Percentiles rank a stretch among this genome's conserved stretches.
phyloP scores from a whole-genome alignment of 2,113 vertebrate genomes.

The human region DNA sequence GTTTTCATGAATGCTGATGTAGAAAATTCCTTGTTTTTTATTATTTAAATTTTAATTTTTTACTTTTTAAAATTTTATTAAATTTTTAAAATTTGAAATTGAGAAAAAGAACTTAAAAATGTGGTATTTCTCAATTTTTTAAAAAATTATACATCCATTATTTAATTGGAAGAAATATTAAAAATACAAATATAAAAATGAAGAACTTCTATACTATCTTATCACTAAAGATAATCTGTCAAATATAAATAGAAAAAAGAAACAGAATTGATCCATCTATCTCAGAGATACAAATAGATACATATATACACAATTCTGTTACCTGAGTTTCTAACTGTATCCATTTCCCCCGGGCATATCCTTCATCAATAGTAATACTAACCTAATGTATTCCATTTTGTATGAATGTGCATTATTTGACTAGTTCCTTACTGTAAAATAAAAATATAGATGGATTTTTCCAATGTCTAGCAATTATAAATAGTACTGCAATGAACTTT shows the following conservation, averaged over 20 bases:
- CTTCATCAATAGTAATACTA: neutral
- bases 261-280: neutral
- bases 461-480: neutral
- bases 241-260: neutral
- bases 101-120: constrained; percentile 16
- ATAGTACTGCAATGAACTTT: neutral
- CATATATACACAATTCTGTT: neutral
- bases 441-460: neutral
- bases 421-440: neutral
- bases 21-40: neutral
- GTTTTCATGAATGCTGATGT: neutral
- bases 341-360: neutral
- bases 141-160: neutral
- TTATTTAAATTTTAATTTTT: neutral
- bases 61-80: neutral
- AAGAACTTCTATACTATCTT: neutral
- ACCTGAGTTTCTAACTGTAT: neutral
- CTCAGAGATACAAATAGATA: neutral
- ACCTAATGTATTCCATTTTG: neutral
- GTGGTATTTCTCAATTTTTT: neutral
- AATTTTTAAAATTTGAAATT: constrained; percentile 27
- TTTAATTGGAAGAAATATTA: constrained; percentile 23
- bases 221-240: neutral
- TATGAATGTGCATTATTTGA: constrained; percentile 21
- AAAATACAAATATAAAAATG: constrained; percentile 16